Conservation (phyloP, 2,888 invertebrate genomes). For the Cosmia trapezina region DNA sequence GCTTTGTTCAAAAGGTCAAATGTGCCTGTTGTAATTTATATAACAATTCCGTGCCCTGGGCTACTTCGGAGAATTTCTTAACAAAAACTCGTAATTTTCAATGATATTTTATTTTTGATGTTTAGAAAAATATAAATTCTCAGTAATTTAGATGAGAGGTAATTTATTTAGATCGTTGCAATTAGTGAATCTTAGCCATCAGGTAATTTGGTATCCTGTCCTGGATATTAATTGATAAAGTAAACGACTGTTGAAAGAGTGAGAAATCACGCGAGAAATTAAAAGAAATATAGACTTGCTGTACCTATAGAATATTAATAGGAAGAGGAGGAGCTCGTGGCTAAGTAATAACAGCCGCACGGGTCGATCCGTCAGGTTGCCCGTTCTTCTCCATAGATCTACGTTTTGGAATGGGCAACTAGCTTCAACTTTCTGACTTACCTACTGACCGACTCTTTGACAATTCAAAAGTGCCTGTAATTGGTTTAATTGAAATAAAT, state of each 20-base stretch:
- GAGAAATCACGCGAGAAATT: conserved; percentile 4
- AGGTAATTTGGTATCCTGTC: neutral
- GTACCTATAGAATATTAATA: too few species aligned
- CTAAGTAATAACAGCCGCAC: too few species aligned
- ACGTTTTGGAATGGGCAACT: too few species aligned
- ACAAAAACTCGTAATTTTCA: neutral
- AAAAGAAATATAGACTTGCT: conserved; percentile 1
- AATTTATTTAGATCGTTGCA: neutral
- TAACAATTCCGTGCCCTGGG: neutral
- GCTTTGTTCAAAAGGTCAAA: conserved; percentile 25
- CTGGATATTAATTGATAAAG: too few species aligned
- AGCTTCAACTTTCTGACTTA: too few species aligned
- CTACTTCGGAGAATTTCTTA: neutral
- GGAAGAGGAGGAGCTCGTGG: too few species aligned
- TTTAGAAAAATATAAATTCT: neutral
- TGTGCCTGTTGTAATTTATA: neutral
- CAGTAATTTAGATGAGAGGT: too few species aligned
- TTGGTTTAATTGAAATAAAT: too few species aligned
- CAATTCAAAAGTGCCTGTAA: too few species aligned
- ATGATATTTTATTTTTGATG: neutral
- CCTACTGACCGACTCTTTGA: too few species aligned
- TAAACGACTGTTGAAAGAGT: neutral
- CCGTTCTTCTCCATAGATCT: too few species aligned
- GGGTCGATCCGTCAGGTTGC: too few species aligned
- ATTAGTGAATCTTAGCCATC: neutral